These are phyloP conservation scores for Brachypteracias leptosomus DNA, from an alignment of 2,113 vertebrate species.

Conservation along the genomic window DNA sequence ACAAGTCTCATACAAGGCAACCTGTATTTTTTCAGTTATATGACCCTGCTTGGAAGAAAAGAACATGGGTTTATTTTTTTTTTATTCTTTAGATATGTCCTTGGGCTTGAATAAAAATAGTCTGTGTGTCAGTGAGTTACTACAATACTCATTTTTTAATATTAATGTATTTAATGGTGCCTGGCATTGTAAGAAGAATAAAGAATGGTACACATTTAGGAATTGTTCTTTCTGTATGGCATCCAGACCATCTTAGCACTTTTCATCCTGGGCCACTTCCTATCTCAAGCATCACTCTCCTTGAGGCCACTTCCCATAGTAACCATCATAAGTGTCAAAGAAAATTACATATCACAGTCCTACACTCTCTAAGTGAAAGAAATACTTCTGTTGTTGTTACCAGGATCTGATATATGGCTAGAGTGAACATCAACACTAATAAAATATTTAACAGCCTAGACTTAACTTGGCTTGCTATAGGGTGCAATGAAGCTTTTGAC, in stretches of 20 bases:
- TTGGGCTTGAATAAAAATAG: not conserved
- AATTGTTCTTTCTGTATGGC: not conserved
- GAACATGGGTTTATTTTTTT: not conserved
- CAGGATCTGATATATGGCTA: not conserved
- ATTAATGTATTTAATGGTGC: not conserved
- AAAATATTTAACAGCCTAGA: constrained; percentile 38
- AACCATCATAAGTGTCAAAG: not conserved
- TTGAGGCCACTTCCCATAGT: not conserved
- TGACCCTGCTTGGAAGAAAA: not conserved
- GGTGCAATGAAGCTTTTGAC: constrained; percentile 24
- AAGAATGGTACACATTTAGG: not conserved
- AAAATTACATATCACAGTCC: not conserved
- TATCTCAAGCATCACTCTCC: not conserved
- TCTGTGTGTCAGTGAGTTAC: not conserved
- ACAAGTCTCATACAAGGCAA: not conserved
- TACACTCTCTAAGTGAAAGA: not conserved
- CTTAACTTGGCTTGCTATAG: not conserved
- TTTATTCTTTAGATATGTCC: not conserved
- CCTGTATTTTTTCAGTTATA: not conserved
- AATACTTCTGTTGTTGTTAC: not conserved
- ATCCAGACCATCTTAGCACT: not conserved
- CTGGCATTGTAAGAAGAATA: not conserved
- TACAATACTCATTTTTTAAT: not conserved
- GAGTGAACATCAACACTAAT: constrained; percentile 11
- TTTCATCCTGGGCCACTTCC: not conserved